Percentiles rank a stretch among this genome's conserved stretches.
Evolutionary conservation across 2,888 invertebrate genomes (phyloP).

Genomic region (Odontothrips loti): DNA sequence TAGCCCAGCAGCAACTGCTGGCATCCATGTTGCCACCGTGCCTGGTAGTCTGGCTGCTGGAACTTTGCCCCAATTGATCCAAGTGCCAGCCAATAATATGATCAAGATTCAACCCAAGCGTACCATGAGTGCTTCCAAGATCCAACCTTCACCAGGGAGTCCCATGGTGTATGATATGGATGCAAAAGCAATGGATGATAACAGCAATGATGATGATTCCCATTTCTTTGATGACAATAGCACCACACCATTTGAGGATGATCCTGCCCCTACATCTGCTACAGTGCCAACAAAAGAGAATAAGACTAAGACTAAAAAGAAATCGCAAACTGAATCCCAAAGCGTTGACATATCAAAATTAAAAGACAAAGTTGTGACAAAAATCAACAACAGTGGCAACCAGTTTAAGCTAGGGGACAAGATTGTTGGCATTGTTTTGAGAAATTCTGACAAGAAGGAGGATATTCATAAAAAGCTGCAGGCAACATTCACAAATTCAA

Average conservation of each 20-base stretch:
- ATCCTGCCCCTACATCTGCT: too few relatives aligned
- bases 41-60: too few relatives aligned
- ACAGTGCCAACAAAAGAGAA: neutral
- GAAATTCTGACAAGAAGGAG: neutral
- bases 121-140: too few relatives aligned
- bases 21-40: too few relatives aligned
- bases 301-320: neutral
- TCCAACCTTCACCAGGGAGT: too few relatives aligned
- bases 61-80: too few relatives aligned
- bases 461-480: conserved; percentile 1
- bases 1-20: too few relatives aligned
- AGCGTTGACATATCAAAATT: neutral
- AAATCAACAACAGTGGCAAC: neutral
- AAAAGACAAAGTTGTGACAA: neutral
- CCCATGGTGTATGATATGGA: too few relatives aligned
- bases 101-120: too few relatives aligned
- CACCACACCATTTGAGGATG: neutral
- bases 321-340: neutral
- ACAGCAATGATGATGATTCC: neutral
- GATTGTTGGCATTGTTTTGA: neutral
- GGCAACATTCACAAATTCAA: neutral
- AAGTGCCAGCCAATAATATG: too few relatives aligned
- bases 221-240: neutral
- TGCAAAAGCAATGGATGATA: neutral
- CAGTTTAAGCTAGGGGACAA: neutral